phyloP scores from a whole-genome alignment of 1,140 invertebrate genomes.

The Chymomyza costata region DNA sequence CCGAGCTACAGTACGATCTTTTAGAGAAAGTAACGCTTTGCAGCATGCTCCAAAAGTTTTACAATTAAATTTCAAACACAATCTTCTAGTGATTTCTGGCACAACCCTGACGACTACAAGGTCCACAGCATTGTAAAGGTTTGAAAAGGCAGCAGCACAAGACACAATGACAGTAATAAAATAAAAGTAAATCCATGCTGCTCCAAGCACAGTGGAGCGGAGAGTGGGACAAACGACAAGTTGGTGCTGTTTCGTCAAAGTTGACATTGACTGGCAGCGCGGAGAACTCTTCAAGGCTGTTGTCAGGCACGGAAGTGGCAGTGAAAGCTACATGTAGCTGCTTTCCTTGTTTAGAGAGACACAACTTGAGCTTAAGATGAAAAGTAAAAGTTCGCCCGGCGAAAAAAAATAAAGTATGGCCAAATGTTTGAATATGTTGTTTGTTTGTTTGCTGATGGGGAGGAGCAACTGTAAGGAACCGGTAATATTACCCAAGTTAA shows the following conservation, averaged over 20 bases:
- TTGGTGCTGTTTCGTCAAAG: slow-evolving; percentile 60
- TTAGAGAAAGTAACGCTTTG: too few species aligned
- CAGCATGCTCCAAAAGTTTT: too few species aligned
- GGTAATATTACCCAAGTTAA: background rate
- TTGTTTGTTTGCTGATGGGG: background rate
- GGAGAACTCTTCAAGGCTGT: too few species aligned
- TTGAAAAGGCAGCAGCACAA: slow-evolving; percentile 19
- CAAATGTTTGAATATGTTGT: slow-evolving; percentile 16
- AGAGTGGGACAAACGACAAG: too few species aligned
- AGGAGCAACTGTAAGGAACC: background rate
- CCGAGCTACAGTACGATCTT: too few species aligned
- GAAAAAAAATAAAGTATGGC: slow-evolving; percentile 30
- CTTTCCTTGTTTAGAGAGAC: slow-evolving; percentile 44
- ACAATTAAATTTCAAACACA: too few species aligned
- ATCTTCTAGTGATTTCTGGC: too few species aligned
- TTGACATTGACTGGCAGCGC: slow-evolving; percentile 69
- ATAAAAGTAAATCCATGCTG: slow-evolving; percentile 71
- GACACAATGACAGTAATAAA: slow-evolving; percentile 69
- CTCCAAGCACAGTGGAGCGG: too few species aligned
- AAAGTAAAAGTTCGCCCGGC: too few species aligned
- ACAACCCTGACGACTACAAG: too few species aligned
- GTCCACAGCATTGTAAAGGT: slow-evolving; percentile 11
- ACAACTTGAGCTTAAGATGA: too few species aligned
- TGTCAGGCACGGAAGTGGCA: slow-evolving; percentile 62
- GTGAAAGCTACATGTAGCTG: slow-evolving; percentile 46